Evolutionary conservation across 2,888 invertebrate genomes (phyloP).

Genomic region (Aphidoletes aphidimyza): DNA sequence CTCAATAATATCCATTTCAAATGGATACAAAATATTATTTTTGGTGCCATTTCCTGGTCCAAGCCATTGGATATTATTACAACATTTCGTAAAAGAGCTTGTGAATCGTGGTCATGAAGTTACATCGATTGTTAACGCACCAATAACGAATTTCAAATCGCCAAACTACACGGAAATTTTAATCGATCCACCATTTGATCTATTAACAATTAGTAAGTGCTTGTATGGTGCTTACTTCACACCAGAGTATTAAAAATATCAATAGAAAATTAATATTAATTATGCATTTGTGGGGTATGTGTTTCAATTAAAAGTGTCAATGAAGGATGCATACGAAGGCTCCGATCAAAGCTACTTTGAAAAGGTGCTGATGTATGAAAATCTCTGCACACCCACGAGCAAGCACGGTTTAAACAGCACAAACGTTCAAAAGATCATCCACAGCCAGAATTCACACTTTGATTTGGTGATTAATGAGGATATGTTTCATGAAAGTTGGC

Average conservation of each 20-base stretch:
- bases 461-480: constrained; percentile 67
- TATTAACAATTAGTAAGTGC: neutral
- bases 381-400: neutral
- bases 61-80: constrained; percentile 66
- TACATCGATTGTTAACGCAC: constrained; percentile 62
- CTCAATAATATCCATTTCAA: neutral
- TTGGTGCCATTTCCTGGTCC: constrained; percentile 61
- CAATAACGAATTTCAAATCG: constrained; percentile 62
- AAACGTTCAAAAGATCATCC: neutral
- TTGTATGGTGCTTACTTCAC: too few relatives aligned
- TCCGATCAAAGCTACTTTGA: neutral
- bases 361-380: neutral
- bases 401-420: neutral
- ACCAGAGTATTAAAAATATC: too few relatives aligned
- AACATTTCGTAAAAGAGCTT: constrained; percentile 64
- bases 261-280: constrained; percentile 58
- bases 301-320: neutral
- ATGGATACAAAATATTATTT: constrained; percentile 54
- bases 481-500: constrained; percentile 67
- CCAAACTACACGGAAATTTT: constrained; percentile 67
- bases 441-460: neutral
- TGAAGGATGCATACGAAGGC: neutral
- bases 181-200: constrained; percentile 63
- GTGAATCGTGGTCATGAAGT: constrained; percentile 67
- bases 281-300: constrained; percentile 58